Evolutionary conservation across 2,113 vertebrate genomes (phyloP).

Genomic region (Camelus dromedarius): DNA sequence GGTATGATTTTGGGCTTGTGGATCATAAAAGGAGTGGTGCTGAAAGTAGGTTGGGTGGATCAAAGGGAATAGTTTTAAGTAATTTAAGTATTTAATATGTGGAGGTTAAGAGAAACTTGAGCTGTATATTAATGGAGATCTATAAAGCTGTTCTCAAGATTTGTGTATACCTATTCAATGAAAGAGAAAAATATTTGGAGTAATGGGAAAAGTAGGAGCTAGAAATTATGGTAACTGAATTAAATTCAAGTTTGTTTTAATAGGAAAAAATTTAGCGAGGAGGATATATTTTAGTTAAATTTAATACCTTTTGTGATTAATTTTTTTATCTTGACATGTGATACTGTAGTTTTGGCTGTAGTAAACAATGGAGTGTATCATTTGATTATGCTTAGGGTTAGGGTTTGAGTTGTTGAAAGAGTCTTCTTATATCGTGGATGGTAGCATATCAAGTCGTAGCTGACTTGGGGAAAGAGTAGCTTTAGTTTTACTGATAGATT

Average conservation of each 20-base stretch:
- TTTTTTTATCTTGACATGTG: slow-evolving; percentile 40
- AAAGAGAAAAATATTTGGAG: not conserved
- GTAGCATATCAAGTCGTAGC: not conserved
- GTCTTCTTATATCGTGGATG: not conserved
- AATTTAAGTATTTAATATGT: not conserved
- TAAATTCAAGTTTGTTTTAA: slow-evolving; percentile 25
- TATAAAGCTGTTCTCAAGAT: slow-evolving; percentile 13
- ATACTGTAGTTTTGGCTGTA: slow-evolving; percentile 26
- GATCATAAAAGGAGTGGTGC: not conserved
- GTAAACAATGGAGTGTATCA: not conserved
- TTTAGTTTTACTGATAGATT: slow-evolving; percentile 47
- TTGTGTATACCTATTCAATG: not conserved
- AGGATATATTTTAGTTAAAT: not conserved
- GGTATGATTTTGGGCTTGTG: slow-evolving; percentile 14
- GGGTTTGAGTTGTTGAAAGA: not conserved
- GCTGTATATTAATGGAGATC: slow-evolving; percentile 7
- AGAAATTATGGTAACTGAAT: not conserved
- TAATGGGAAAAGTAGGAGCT: slow-evolving; percentile 5
- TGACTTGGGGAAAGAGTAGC: not conserved
- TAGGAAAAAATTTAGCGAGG: not conserved
- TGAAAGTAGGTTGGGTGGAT: slow-evolving; percentile 60
- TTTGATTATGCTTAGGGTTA: not conserved
- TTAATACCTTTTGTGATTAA: not conserved
- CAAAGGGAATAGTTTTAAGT: slow-evolving; percentile 58
- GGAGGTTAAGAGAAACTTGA: slow-evolving; percentile 48